Evolutionary conservation across 2,113 vertebrate genomes (phyloP), one percentile per base, ranked within the genome.

Genomic region (Oreochromis aureus): DNA sequence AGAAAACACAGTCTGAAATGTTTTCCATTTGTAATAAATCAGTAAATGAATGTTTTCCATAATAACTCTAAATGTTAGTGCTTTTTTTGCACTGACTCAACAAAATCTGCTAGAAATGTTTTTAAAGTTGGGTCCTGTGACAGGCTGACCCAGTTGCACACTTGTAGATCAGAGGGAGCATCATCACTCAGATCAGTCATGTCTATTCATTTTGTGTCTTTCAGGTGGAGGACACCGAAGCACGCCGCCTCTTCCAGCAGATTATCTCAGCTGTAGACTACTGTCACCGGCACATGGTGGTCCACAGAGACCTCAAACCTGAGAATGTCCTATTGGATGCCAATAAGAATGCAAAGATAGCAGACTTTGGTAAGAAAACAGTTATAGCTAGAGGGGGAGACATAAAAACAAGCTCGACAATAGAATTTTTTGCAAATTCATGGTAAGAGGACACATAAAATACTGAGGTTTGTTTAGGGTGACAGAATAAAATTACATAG

Each of bases 201-300:
- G 18, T 84, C 19, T n/a, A 0, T 80, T 84, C 3, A 30, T 80
- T 15, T 83, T 24, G 27, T 90, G 22, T 91, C n/a, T 89, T 84
- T 0, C 79, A 99, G 99, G 98, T 99, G 48, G 98, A 98, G 89
- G 99, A 99, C 93, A 89, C 96, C 15, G 98, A 99, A 92, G 99
- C 98, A 12, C 96, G 98, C 0, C 97, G 99, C 36, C 98, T 99
- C 87, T 99, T 99, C 91, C 99, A 99, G 96, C 99, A 99, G 96
- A 99, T 99, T 79, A 98, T 99, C 84, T 99, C 99, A 0, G 99
- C 97, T 0, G 98, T 99, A 80, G 98, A 99, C 96, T 99, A 99
- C 95, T 99, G 99, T 92, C 99, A 99, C 92, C 95, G 99, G 89
- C 99, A 99, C 91, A 99, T 99, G 99, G 99, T 99, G 30, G 99